Base-by-base conservation (phyloP, 2,888 invertebrate species). In the Pachydiplax longipennis region DNA sequence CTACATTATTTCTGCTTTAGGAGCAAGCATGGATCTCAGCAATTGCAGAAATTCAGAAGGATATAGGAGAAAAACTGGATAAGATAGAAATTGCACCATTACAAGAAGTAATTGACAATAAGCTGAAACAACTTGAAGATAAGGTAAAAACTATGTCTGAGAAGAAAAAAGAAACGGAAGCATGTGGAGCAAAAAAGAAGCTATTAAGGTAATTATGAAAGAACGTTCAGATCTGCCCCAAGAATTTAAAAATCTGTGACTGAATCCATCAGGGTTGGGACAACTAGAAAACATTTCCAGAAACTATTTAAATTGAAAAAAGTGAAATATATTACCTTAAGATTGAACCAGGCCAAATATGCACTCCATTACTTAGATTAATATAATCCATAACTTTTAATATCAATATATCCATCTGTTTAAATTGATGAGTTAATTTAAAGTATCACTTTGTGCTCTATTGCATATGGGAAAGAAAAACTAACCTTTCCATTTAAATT, bases 131-230 rank as follows among this genome's bases (percentile, higher is more conserved):
- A 44, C 93, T 97, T 80, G 96, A 96, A 92, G 95, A 96, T 0
- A 95, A 95, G 92, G 93, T 97, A 83, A 96, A 95, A 92, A 94
- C 95, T 81, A 94, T 97, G 93, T 94, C 95, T 0, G 94, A 95
- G 2, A 92, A 96, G 92, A 95, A 95, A 90, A 94, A 94, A 58
- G 96, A 96, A 91, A 95, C 95, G 0, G 96, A 97, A 91, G 97
- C 97, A 0, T 97, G 97, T 5, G 97, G 97, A 5, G 95, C 96
- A 0, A 97, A 96, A 93, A 95, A 94, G 91, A 96, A 95, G 93
- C 94, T 96, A 31, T 93, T 97, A 31, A 95, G 95, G 96, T 96
- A 93, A 91, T 53, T 1, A 53, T 48, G 90, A 35, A 91, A 58
- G 31, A 15, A 25, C n/a, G 25, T 15, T n/a, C n/a, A n/a, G n/a